Percentiles rank a stretch among this genome's conserved stretches.
These are phyloP conservation scores for Xestia c-nigrum DNA, from an alignment of 2,888 invertebrate species.

Conservation along the genomic window DNA sequence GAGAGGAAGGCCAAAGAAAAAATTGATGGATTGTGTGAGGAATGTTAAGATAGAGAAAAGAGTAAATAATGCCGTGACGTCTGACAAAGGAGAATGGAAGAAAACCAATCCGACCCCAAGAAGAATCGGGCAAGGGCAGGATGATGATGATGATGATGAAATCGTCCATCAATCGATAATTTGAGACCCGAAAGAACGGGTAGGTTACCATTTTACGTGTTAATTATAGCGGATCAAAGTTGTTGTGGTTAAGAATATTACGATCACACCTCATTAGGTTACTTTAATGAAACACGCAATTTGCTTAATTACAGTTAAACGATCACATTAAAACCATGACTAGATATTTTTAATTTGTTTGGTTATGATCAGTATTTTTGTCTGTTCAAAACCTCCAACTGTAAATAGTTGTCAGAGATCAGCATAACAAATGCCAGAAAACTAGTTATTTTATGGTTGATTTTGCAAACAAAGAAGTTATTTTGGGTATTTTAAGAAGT, in stretches of 20 bases:
- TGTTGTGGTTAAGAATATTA: not conserved
- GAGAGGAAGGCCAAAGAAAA: too few species aligned
- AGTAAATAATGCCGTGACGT: too few species aligned
- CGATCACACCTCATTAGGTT: slow-evolving; percentile 17
- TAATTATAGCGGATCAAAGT: too few species aligned
- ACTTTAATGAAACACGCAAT: slow-evolving; percentile 5
- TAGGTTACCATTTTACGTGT: slow-evolving; percentile 21
- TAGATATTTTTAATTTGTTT: not conserved
- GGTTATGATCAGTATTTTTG: not conserved
- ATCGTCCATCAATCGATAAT: slow-evolving; percentile 9
- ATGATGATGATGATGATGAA: too few species aligned
- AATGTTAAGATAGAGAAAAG: too few species aligned
- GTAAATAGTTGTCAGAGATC: slow-evolving; percentile 29
- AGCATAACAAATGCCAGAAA: slow-evolving; percentile 21
- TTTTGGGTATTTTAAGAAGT: not conserved
- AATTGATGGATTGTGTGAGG: too few species aligned
- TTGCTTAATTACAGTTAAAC: slow-evolving; percentile 16
- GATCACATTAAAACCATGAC: not conserved
- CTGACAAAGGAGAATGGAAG: too few species aligned
- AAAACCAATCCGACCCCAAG: too few species aligned
- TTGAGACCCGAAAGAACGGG: not conserved
- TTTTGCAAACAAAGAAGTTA: slow-evolving; percentile 26
- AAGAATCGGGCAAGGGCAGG: too few species aligned
- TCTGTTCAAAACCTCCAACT: not conserved
- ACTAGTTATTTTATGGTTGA: slow-evolving; percentile 7